Evolutionary conservation across 2,888 invertebrate species (phyloP).

Genomic region (Gymnoscelis rufifasciata): DNA sequence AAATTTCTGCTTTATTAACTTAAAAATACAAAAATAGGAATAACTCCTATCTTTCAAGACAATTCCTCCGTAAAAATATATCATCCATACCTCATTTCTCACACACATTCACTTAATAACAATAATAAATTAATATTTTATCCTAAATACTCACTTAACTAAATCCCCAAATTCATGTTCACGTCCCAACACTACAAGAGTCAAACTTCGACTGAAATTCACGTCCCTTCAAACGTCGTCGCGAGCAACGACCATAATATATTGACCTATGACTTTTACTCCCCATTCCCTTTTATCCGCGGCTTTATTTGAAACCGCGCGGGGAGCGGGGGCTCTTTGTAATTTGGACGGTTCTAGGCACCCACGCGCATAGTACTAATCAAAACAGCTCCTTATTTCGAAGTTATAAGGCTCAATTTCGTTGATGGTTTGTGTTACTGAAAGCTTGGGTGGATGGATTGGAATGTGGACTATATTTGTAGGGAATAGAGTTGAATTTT

Average conservation of each 20-base stretch:
- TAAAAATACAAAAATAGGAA: no score
- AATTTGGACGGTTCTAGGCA: conserved; percentile 48
- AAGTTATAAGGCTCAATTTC: conserved; percentile 13
- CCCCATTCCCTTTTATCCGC: conserved; percentile 41
- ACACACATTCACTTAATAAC: no score
- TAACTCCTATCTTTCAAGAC: no score
- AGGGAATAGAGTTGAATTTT: conserved; percentile 22
- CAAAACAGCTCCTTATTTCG: conserved; percentile 11
- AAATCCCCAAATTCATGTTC: conserved; percentile 31
- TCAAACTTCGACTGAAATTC: conserved; percentile 42
- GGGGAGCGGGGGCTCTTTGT: conserved; percentile 38
- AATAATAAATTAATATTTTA: no score
- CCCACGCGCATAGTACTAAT: conserved; percentile 9
- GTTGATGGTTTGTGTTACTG: background rate
- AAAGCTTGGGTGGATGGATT: background rate
- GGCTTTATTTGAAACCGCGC: conserved; percentile 29
- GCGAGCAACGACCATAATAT: conserved; percentile 39
- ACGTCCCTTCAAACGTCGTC: conserved; percentile 37
- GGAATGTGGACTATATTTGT: background rate
- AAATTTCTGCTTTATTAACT: no score
- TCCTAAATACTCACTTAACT: conserved; percentile 50
- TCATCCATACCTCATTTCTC: no score
- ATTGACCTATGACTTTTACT: conserved; percentile 47
- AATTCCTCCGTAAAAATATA: no score
- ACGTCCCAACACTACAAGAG: conserved; percentile 35